Base-by-base conservation (phyloP, 2,888 invertebrate species). In the Salticus scenicus region DNA sequence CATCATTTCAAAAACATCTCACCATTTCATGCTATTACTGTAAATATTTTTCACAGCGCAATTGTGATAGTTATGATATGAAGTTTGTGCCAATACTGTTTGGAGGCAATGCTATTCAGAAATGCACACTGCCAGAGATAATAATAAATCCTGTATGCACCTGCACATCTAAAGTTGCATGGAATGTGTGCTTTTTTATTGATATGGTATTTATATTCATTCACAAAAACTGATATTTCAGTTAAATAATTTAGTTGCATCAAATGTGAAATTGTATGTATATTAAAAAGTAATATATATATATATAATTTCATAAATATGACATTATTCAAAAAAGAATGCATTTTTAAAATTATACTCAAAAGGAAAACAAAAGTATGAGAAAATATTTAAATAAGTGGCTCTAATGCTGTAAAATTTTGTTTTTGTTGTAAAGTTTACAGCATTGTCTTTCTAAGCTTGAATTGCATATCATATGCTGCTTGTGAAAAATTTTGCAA, bases 61-160 rank as follows among this genome's bases (percentile, higher is more conserved):
- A 81, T 72, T 83, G 83, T 83, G 76, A 83, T 83, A 83, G 83
- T 83, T 83, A 76, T n/a, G n/a, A n/a, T n/a, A n/a, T 37, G 66
- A 83, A 70, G 76, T 83, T 76, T 83, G 76, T 83, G 76, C 83
- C 71, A 77, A 70, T 75, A 57, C 30, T 72, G 57, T 31, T 67
- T 67, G 47, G 30, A 66, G 30, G 17, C 57, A 82, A 83, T 75
- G 82, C 72, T 83, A n/a, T 83, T 72, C 57, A 42, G 72, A 71
- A 76, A 72, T 83, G 76, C 83, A 83, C 76, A 71, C 66, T 83
- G 83, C 83, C 83, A 76, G 72, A 83, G 70, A 82, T 20, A 80
- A 73, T 73, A 41, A 31, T n/a, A 80, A 64, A n/a, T 28, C 51
- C 51, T 47, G 73, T 80, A 47, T 80, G 80, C 80, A 80, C 72